phyloP scores from a whole-genome alignment of 35 echinoderm and acorn worm genomes.

The Apostichopus japonicus region DNA sequence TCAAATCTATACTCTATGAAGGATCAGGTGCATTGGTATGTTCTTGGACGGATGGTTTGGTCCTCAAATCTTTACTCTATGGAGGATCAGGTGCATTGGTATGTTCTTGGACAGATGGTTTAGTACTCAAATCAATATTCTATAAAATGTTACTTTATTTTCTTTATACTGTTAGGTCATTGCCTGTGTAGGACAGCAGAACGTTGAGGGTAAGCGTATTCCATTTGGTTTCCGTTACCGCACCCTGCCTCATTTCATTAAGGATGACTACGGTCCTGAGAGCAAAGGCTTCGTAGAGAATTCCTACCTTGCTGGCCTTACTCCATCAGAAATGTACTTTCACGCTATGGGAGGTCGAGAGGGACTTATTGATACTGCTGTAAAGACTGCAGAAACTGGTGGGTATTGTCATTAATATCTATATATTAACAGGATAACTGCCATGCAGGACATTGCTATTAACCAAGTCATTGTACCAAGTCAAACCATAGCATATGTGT shows the following conservation, averaged over 20 bases:
- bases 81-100: too few species aligned
- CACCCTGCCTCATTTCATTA: constrained; percentile 99
- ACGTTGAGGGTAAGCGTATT: constrained; percentile 98
- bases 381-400: constrained; percentile 99
- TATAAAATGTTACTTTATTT: too few species aligned
- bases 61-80: too few species aligned
- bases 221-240: constrained; percentile 98
- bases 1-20: too few species aligned
- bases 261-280: constrained; percentile 98
- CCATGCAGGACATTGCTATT: too few species aligned
- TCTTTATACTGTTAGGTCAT: constrained; percentile 62
- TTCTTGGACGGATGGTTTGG: too few species aligned
- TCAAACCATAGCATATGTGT: too few species aligned
- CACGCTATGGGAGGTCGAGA: constrained; percentile 99
- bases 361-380: constrained; percentile 99
- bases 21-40: too few species aligned
- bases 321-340: constrained; percentile 97
- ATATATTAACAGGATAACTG: too few species aligned
- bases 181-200: constrained; percentile 99
- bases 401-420: background rate
- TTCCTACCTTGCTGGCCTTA: constrained; percentile 97
- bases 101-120: too few species aligned
- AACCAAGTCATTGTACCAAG: too few species aligned
- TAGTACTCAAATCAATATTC: too few species aligned
- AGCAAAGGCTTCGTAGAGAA: constrained; percentile 99